Evolutionary conservation across 2,797 vertebrate genomes (phyloP).

Genomic region (Basileuterus tristriatus): DNA sequence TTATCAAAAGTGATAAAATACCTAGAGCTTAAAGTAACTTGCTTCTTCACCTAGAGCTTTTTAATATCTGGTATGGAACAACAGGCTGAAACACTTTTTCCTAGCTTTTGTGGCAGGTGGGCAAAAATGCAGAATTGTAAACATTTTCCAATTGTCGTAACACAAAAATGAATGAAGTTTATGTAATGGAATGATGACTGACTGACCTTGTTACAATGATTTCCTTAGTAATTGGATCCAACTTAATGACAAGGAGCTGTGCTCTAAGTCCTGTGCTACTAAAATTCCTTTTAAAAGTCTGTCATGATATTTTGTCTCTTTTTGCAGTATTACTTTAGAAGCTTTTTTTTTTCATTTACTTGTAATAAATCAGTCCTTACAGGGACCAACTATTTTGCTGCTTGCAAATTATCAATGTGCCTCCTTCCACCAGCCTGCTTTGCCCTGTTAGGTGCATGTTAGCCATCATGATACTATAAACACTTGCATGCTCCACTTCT

Average conservation of each 20-base stretch:
- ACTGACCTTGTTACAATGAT: background rate
- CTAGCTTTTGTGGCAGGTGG: background rate
- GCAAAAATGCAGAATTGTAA: background rate
- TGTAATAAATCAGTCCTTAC: background rate
- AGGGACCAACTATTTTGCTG: background rate
- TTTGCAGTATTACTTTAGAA: background rate
- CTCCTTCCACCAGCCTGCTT: background rate
- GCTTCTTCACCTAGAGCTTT: background rate
- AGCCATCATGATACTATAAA: background rate
- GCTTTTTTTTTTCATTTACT: background rate
- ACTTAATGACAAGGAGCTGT: background rate
- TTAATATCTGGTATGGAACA: background rate
- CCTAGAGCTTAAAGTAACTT: background rate
- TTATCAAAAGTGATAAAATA: background rate
- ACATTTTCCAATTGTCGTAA: background rate
- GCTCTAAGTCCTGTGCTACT: background rate
- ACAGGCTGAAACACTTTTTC: background rate
- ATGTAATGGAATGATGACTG: background rate
- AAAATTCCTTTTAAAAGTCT: background rate
- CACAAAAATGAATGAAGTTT: background rate
- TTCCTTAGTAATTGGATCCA: background rate
- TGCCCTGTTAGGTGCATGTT: background rate
- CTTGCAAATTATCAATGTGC: background rate
- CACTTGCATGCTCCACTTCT: background rate
- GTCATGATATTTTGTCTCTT: background rate